Base-by-base conservation (phyloP, 2,888 invertebrate species). In the Pasiphila rectangulata region DNA sequence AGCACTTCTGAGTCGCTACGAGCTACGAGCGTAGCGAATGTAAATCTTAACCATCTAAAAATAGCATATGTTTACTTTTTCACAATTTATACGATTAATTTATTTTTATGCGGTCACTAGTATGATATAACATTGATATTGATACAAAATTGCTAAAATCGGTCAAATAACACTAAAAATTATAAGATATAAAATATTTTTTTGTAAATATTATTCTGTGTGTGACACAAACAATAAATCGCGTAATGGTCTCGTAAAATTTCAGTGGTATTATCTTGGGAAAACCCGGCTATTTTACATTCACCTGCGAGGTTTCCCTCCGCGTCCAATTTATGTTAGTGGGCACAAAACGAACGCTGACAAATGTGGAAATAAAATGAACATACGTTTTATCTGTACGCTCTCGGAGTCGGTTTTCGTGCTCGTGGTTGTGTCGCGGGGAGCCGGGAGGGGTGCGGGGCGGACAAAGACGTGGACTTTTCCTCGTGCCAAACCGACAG, bases 311-410 rank as follows among this genome's bases (percentile, higher is more conserved):
- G 83, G 83, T 81, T 85, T 83, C 80, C 86, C 85, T 85, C 81
- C 79, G 75, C 83, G 81, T 86, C 84, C 87, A 87, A 87, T 87
- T 87, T 88, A 87, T 86, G 87, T 87, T 87, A 86, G 86, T 85
- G 86, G 84, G 85, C 83, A 86, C 86, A 86, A 85, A 87, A 86
- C 85, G 87, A 87, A 87, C 81, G 85, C 84, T 88, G 87, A 88
- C 87, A 87, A 88, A 88, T 87, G 86, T 83, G 81, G 79, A 87
- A 86, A 87, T 86, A 86, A 87, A 86, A 86, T 84, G 86, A 86
- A 85, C 85, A 83, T 82, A 85, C 83, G 84, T 86, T 86, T 85
- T 86, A 86, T 86, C 83, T 86, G 69, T 75, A 75, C 79, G 78
- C 71, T 77, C 75, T 68, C 73, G 77, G 77, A 81, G 75, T 80